Evolutionary conservation across 2,797 vertebrate species (phyloP).

Genomic region (Myripristis jacobus): DNA sequence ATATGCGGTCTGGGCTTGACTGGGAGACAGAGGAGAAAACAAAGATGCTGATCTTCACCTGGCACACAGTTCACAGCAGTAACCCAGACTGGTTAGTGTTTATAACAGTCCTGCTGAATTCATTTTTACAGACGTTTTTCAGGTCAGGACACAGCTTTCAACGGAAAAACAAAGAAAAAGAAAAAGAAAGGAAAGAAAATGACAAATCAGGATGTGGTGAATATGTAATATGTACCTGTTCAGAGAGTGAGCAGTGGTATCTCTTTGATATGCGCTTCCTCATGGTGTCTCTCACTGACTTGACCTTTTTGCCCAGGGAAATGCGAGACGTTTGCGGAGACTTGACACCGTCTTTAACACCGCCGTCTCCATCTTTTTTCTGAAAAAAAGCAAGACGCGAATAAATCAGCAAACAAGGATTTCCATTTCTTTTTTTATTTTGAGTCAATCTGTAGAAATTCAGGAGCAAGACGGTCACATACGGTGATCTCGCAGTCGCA

Average conservation of each 20-base stretch:
- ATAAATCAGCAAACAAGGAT: not conserved
- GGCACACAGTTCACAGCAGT: not conserved
- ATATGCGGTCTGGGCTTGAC: slow-evolving; percentile 86
- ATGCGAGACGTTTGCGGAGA: slow-evolving; percentile 91
- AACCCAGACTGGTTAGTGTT: too few species aligned
- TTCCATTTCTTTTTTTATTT: not conserved
- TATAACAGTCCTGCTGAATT: not conserved
- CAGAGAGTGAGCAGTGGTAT: slow-evolving; percentile 89
- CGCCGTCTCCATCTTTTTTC: slow-evolving; percentile 87
- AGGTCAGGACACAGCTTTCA: not conserved
- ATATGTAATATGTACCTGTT: slow-evolving; percentile 85
- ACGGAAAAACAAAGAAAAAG: not conserved
- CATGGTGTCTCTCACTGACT: slow-evolving; percentile 98
- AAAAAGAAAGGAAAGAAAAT: too few species aligned
- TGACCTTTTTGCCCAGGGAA: slow-evolving; percentile 97
- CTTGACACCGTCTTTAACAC: slow-evolving; percentile 88
- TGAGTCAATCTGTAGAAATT: not conserved
- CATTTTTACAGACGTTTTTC: not conserved
- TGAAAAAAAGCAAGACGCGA: slow-evolving; percentile 40
- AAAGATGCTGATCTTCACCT: not conserved
- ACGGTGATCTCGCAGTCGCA: slow-evolving; percentile 83
- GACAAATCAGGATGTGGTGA: not conserved
- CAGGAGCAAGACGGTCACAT: slow-evolving; percentile 62
- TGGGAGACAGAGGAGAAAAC: slow-evolving; percentile 54
- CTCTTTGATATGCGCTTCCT: slow-evolving; percentile 97